Evolutionary conservation across 2,113 vertebrate species (phyloP).

Genomic region (Pituophis catenifer): DNA sequence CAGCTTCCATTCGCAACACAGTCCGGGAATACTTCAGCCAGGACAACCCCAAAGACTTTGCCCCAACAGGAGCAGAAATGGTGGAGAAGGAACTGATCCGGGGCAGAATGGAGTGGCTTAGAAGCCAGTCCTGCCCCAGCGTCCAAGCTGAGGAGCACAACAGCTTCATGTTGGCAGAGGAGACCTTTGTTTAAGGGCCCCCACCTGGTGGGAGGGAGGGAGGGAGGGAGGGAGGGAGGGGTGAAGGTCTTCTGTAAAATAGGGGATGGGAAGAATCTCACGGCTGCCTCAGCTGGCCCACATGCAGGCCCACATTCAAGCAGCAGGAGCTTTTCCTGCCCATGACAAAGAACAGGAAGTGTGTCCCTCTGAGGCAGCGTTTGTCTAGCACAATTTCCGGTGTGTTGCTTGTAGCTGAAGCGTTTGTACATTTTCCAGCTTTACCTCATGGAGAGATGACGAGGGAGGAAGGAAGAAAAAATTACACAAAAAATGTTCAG

Average conservation of each 20-base stretch:
- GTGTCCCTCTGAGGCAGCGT: too few species aligned
- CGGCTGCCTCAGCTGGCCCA: constrained; percentile 7
- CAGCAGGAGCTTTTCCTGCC: not conserved
- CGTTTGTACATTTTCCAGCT: too few species aligned
- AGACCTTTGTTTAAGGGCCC: constrained; percentile 63
- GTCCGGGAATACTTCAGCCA: constrained; percentile 72
- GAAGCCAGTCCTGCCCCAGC: constrained; percentile 20
- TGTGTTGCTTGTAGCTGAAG: not conserved
- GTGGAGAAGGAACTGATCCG: constrained; percentile 62
- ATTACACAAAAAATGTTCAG: not conserved
- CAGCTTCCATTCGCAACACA: constrained; percentile 62
- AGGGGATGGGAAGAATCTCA: constrained; percentile 41
- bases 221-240: not conserved
- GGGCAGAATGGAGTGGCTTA: constrained; percentile 58
- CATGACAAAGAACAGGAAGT: not conserved
- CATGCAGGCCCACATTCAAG: not conserved
- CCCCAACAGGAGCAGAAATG: not conserved
- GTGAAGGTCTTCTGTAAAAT: constrained; percentile 45
- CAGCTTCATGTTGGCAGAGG: constrained; percentile 27
- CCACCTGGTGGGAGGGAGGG: not conserved
- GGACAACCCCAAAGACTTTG: constrained; percentile 11
- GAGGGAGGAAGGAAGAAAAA: not conserved
- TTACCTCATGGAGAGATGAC: not conserved
- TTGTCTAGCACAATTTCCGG: not conserved
- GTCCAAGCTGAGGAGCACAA: not conserved